Base-by-base conservation (phyloP, 2,797 vertebrate species). In the Lepus oiostolus region DNA sequence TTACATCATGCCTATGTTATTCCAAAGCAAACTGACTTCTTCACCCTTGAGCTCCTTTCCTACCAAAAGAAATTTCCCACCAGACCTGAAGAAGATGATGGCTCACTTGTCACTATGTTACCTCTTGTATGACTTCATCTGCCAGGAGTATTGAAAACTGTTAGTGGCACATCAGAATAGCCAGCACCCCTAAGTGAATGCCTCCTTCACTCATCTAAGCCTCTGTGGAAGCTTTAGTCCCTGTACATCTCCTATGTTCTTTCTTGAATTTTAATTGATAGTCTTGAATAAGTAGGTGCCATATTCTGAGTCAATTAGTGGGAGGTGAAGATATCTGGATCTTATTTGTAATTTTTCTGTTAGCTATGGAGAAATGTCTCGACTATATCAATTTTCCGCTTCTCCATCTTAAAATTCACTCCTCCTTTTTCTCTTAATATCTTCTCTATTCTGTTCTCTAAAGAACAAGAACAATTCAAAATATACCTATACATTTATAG, bases 1-100 rank as follows among this genome's bases (percentile, higher is more conserved):
- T 89, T 94, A 50, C 7, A 35, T 84, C 24, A 21, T 26, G 80
- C 26, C 0, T 2, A 14, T 82, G 32, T 47, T 79, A 14, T 91
- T 88, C n/a, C 30, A 93, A 80, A 94, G 63, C 85, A 96, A 96
- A 76, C 14, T 93, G 50, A 94, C 58, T 2, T 0, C 32, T 91
- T 24, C 5, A 14, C 70, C 52, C 88, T 14, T 3, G 26, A 84
- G 52, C 72, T 77, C 2, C 32, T 94, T 2, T 89, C 0, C 54
- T 62, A 10, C 35, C 62, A 83, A 93, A 81, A 62, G 16, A 85
- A 47, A 16, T 47, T 70, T 87, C 71, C 80, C 26, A 22, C 3
- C 28, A 79, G 28, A 3, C 8, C 30, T 83, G 26, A 26, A n/a
- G 4, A 14, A n/a, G 28, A 28, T 38, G 50, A 4, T 7, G 9